Evolutionary conservation across 2,888 invertebrate genomes (phyloP).

Genomic region (Yponomeuta cagnagella): DNA sequence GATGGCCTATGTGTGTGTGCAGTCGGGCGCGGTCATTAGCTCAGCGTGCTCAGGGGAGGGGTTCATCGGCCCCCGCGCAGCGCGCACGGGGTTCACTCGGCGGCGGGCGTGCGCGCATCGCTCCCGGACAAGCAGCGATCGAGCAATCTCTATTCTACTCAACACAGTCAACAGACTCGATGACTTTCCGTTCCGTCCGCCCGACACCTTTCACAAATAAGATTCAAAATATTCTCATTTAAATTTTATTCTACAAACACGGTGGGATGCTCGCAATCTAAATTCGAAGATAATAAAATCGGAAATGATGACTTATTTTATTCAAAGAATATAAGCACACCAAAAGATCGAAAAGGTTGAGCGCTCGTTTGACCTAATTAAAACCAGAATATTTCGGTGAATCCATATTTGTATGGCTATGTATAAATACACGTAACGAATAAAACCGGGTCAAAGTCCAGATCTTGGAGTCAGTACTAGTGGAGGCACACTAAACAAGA

Average conservation of each 20-base stretch:
- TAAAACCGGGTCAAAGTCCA: background rate
- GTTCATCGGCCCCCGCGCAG: constrained; percentile 62
- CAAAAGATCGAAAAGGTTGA: background rate
- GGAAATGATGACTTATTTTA: background rate
- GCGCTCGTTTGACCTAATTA: background rate
- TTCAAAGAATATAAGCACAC: too few species aligned
- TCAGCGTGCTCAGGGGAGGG: constrained; percentile 49
- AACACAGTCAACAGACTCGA: background rate
- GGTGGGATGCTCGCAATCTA: background rate
- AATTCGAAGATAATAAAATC: background rate
- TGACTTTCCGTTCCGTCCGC: background rate
- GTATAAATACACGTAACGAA: background rate
- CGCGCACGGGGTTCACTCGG: constrained; percentile 28
- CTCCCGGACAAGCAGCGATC: background rate
- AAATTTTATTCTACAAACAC: background rate
- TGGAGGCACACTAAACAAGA: too few species aligned
- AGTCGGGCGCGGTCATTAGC: constrained; percentile 51
- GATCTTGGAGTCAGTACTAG: background rate
- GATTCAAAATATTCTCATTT: background rate
- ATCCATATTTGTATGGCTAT: background rate
- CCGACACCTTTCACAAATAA: background rate
- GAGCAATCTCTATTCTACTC: background rate
- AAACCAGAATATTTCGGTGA: background rate
- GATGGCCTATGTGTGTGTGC: background rate
- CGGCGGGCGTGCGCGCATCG: constrained; percentile 13